A percentile compares a stretch with the other conserved stretches of the same genome.
phyloP scores from a whole-genome alignment of 2,113 vertebrate genomes.

The Spea bombifrons region DNA sequence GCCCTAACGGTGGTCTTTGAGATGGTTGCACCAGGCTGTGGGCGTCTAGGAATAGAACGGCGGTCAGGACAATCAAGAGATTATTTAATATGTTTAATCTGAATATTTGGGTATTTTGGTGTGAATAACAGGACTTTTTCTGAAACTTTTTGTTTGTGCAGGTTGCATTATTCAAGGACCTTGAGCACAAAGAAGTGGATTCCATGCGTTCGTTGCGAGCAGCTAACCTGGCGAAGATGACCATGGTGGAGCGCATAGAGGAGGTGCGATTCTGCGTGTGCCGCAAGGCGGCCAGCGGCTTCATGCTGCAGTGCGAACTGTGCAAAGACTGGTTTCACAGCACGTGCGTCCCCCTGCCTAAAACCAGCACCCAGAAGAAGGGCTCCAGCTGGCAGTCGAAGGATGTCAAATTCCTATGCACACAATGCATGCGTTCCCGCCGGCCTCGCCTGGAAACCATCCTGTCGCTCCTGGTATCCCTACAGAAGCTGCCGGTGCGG shows the following conservation, averaged over 20 bases:
- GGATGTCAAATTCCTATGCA: constrained; percentile 93
- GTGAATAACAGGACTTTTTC: background rate
- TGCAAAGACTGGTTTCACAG: constrained; percentile 99
- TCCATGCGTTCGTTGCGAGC: constrained; percentile 90
- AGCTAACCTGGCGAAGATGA: constrained; percentile 94
- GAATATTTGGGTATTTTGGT: too few species aligned
- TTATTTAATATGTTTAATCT: too few species aligned
- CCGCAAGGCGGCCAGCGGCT: constrained; percentile 88
- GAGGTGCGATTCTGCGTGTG: constrained; percentile 96
- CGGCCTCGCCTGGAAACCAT: constrained; percentile 94
- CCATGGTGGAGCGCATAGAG: constrained; percentile 93
- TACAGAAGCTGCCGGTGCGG: constrained; percentile 93
- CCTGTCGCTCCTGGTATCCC: constrained; percentile 87
- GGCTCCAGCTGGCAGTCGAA: constrained; percentile 88
- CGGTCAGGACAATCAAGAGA: too few species aligned
- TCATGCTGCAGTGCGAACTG: constrained; percentile 96
- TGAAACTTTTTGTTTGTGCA: constrained; percentile 47
- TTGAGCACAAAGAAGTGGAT: constrained; percentile 91
- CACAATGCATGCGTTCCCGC: constrained; percentile 89
- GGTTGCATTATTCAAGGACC: constrained; percentile 90
- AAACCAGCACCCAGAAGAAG: constrained; percentile 87
- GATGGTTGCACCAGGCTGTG: too few species aligned
- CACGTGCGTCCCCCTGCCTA: constrained; percentile 89
- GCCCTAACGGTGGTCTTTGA: too few species aligned
- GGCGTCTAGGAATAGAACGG: too few species aligned